These are phyloP conservation scores for Phataginus tetradactyla DNA, from an alignment of 2,797 vertebrate genomes.

Conservation along the genomic window DNA sequence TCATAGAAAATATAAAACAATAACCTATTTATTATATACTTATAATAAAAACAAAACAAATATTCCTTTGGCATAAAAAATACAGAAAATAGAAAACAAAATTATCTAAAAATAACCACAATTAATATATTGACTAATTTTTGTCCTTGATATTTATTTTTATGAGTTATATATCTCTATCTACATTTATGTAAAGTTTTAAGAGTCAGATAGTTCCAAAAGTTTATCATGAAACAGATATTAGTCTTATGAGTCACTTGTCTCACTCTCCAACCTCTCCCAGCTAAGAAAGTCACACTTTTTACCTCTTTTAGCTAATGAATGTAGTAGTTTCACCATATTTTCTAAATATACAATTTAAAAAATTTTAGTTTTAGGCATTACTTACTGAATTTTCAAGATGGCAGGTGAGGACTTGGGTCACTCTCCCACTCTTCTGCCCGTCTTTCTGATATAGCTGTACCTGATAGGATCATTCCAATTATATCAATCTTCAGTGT, in stretches of 20 bases:
- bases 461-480: background rate
- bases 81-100: slow-evolving; percentile 21
- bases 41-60: too few species aligned
- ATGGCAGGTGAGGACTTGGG: background rate
- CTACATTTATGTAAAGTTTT: background rate
- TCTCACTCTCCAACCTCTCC: background rate
- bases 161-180: background rate
- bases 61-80: background rate
- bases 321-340: background rate
- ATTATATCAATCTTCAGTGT: background rate
- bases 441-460: background rate
- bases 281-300: background rate
- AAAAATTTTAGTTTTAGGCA: background rate
- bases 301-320: background rate
- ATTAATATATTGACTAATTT: slow-evolving; percentile 34
- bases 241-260: background rate
- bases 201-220: background rate
- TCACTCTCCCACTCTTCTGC: background rate
- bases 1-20: too few species aligned
- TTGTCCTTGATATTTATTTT: slow-evolving; percentile 35
- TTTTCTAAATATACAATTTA: background rate
- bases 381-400: slow-evolving; percentile 6
- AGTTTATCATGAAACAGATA: background rate
- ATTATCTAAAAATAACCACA: background rate
- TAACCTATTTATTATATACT: too few species aligned